Conservation (phyloP, 2,797 vertebrate species). For the Ammospiza maritima region DNA sequence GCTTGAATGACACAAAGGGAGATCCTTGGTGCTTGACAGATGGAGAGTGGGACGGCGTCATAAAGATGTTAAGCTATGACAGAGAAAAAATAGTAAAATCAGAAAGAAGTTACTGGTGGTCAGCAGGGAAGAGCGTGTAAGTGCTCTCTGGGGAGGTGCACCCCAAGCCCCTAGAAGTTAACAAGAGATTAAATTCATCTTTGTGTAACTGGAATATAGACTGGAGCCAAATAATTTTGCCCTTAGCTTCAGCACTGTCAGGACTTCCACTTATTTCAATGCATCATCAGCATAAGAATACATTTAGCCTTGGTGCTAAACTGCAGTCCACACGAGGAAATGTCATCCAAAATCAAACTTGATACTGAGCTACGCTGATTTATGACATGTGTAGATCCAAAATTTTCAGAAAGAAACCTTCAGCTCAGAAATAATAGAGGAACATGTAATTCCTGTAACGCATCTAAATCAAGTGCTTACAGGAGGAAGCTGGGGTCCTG, state of each 20-base stretch:
- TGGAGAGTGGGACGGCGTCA: neutral
- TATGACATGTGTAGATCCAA: neutral
- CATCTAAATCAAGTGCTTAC: neutral
- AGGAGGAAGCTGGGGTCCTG: neutral
- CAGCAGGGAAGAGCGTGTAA: neutral
- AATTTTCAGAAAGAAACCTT: neutral
- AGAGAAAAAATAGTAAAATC: neutral
- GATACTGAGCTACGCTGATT: neutral
- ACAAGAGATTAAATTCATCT: neutral
- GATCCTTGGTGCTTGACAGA: neutral
- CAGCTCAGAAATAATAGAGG: neutral
- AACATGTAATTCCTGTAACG: neutral
- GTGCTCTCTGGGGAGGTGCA: neutral
- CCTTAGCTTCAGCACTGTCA: neutral
- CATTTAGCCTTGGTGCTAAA: slow-evolving; percentile 2
- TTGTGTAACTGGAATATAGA: neutral
- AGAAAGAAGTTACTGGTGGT: neutral
- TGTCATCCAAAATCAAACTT: neutral
- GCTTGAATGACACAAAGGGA: neutral
- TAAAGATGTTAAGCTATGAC: neutral
- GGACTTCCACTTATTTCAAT: neutral
- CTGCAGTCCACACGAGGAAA: neutral
- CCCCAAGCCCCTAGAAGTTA: neutral
- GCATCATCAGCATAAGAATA: neutral
- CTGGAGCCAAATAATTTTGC: neutral